A percentile compares a stretch with the other conserved stretches of the same genome.
phyloP scores from a whole-genome alignment of 64 coral and sea anemone species.

The Anthopleura sola region DNA sequence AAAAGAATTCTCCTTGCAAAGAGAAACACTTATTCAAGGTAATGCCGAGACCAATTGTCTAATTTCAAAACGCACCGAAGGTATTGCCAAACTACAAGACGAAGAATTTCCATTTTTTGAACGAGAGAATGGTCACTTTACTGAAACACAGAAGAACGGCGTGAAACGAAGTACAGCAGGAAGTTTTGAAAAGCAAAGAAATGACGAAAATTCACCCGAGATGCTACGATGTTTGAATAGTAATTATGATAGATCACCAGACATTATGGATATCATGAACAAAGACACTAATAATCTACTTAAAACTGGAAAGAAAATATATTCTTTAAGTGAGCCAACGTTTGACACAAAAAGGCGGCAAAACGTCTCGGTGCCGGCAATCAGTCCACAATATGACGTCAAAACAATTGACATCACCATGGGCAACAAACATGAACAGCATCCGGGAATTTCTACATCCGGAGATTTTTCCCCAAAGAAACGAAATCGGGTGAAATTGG shows the following conservation, averaged over 20 bases:
- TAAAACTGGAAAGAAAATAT: not conserved
- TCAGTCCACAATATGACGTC: not conserved
- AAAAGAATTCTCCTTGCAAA: not conserved
- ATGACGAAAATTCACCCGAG: not conserved
- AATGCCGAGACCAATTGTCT: not conserved
- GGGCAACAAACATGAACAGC: not conserved
- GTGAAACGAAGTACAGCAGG: not conserved
- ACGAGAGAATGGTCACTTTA: not conserved
- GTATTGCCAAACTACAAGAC: not conserved
- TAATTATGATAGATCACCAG: not conserved
- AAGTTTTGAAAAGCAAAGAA: not conserved
- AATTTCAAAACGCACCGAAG: not conserved
- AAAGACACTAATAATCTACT: not conserved
- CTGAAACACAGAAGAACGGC: not conserved
- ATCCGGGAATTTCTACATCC: not conserved
- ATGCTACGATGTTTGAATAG: not conserved
- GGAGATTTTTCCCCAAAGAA: not conserved
- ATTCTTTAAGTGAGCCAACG: not conserved
- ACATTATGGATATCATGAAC: not conserved
- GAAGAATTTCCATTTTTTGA: not conserved
- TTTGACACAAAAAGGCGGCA: not conserved
- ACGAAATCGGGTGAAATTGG: slow-evolving; percentile 12
- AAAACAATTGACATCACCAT: not conserved
- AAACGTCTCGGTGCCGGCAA: not conserved
- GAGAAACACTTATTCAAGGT: not conserved